Conservation (phyloP, 2,797 vertebrate genomes). For the Prunella strophiata region DNA sequence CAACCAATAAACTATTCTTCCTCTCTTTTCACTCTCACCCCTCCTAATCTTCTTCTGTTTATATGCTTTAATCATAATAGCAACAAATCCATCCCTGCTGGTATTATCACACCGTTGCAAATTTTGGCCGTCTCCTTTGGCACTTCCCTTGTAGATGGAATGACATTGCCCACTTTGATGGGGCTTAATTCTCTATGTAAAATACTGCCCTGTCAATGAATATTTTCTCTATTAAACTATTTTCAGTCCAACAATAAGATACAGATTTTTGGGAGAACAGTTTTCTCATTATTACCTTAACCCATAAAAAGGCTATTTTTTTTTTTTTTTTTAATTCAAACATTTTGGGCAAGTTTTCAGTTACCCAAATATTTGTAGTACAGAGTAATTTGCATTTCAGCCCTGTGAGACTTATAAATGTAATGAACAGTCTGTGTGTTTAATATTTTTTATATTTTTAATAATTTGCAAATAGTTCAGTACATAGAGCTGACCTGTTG, state of each 20-base stretch:
- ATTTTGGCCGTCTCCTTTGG: constrained; percentile 57
- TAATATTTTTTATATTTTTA: constrained; percentile 59
- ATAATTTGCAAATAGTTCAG: constrained; percentile 49
- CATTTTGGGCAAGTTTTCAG: constrained; percentile 21
- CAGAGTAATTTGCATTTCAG: constrained; percentile 61
- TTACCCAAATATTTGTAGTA: constrained; percentile 57
- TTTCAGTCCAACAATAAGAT: constrained; percentile 72
- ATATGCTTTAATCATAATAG: constrained; percentile 71
- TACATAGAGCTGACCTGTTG: constrained; percentile 18
- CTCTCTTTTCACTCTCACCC: constrained; percentile 57
- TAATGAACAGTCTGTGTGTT: constrained; percentile 45
- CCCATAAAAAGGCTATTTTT: constrained; percentile 18
- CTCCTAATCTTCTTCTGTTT: constrained; percentile 71
- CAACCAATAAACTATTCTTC: constrained; percentile 69
- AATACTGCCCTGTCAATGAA: constrained; percentile 69
- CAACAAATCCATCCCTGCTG: constrained; percentile 64
- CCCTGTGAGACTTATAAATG: constrained; percentile 54
- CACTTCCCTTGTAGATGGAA: constrained; percentile 55
- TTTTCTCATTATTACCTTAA: constrained; percentile 56
- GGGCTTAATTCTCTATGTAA: constrained; percentile 64
- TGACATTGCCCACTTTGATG: constrained; percentile 67
- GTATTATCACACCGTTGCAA: constrained; percentile 61
- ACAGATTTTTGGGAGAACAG: constrained; percentile 62
- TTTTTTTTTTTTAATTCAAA: background rate
- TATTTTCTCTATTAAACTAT: constrained; percentile 64